phyloP scores from a whole-genome alignment of 2,113 vertebrate species.

The Salvelinus alpinus region DNA sequence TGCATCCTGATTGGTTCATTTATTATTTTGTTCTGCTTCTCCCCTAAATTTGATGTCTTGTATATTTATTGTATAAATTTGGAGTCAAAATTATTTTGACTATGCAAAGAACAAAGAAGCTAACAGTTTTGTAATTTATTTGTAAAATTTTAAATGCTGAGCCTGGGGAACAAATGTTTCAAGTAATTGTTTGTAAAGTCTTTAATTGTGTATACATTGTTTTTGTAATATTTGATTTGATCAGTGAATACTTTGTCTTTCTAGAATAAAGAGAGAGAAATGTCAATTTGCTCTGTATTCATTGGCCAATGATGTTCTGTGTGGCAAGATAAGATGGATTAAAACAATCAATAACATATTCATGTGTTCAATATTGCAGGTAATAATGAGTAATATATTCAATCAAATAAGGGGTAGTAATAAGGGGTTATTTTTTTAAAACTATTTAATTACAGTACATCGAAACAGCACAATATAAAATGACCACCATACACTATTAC shows the following conservation, averaged over 20 bases:
- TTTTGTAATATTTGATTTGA: conserved; percentile 50
- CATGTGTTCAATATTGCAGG: neutral
- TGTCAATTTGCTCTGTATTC: conserved; percentile 22
- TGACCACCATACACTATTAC: conserved; percentile 20
- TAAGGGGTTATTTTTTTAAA: too few relatives aligned
- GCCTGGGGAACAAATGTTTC: conserved; percentile 38
- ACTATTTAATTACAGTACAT: conserved; percentile 46
- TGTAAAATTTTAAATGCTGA: conserved; percentile 54
- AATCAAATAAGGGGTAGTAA: too few relatives aligned
- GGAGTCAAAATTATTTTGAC: conserved; percentile 72
- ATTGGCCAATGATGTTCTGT: neutral
- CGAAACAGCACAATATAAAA: conserved; percentile 48
- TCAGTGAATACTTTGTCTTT: conserved; percentile 62
- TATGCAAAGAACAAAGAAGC: conserved; percentile 74
- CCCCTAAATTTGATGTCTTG: conserved; percentile 40
- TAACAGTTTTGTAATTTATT: conserved; percentile 79
- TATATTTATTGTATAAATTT: conserved; percentile 70
- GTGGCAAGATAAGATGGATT: neutral
- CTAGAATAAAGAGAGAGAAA: conserved; percentile 63
- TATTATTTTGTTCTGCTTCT: conserved; percentile 44
- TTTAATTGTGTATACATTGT: conserved; percentile 42
- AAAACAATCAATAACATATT: too few relatives aligned
- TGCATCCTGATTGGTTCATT: conserved; percentile 36
- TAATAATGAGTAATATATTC: neutral
- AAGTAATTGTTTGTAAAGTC: conserved; percentile 59